Conservation (phyloP, 1,140 invertebrate genomes). For the Drosophila persimilis region DNA sequence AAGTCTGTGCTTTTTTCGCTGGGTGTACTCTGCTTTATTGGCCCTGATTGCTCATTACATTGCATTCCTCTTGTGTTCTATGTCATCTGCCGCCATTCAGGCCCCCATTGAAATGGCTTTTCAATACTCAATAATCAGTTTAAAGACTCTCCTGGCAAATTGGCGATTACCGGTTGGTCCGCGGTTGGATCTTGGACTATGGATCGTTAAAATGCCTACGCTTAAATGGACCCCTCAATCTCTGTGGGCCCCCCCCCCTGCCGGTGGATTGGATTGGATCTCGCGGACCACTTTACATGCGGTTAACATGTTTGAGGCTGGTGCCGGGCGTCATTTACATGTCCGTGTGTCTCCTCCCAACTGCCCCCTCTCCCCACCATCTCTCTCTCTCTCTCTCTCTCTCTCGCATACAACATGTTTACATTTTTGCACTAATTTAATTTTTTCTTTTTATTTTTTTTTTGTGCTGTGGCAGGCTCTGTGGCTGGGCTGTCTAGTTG, state of each 20-base stretch:
- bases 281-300: constrained; percentile 52
- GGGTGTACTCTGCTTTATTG: too few species aligned
- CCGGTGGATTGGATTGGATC: constrained; percentile 15
- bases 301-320: constrained; percentile 74
- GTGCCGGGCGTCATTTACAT: constrained; percentile 79
- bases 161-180: constrained; percentile 18
- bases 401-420: constrained; percentile 66
- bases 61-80: too few species aligned
- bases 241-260: constrained; percentile 4
- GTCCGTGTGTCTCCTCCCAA: constrained; percentile 54
- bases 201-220: constrained; percentile 60
- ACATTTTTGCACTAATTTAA: constrained; percentile 82
- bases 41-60: too few species aligned
- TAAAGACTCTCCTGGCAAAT: constrained; percentile 49
- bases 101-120: too few species aligned
- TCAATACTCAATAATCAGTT: constrained; percentile 21
- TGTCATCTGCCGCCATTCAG: too few species aligned
- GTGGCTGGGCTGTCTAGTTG: constrained; percentile 32
- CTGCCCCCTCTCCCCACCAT: constrained; percentile 24
- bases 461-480: constrained; percentile 31
- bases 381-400: neutral
- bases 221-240: constrained; percentile 32
- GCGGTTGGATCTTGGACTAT: neutral
- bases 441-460: constrained; percentile 68
- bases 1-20: too few species aligned